Base-by-base conservation (phyloP, 2,888 invertebrate genomes). In the Phorcus lineatus region DNA sequence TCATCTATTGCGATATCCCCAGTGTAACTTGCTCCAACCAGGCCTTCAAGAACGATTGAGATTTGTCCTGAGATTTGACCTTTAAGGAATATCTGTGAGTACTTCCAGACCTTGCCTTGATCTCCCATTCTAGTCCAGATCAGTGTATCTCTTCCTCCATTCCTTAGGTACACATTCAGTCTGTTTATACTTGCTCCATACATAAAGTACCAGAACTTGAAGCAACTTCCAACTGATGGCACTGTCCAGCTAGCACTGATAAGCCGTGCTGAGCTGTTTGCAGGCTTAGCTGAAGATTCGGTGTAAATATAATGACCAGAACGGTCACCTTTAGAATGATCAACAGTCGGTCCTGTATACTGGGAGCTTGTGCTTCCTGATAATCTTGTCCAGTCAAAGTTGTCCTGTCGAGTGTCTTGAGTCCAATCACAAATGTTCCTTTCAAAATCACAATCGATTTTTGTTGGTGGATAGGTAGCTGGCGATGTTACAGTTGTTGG, bases 181-280 rank as follows among this genome's bases (percentile, higher is more conserved):
- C 84, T 84, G 83, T 90, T 91, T 24, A 92, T 88, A 81, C 88
- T 83, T 40, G 90, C 87, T 31, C 92, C 92, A 85, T 90, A 91
- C 92, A 92, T 92, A 83, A 90, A 90, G 84, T 91, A 93, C 91
- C 91, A 91, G 84, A 92, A 92, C 78, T 89, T 89, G 66, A 92
- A 86, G 77, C 92, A 92, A 24, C 86, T 83, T 2, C 90, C 90
- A 2, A 83, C 17, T 3, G 83, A 76, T 7, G 86, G 82, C 19
- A 87, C 79, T 24, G 66, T 81, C 19, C 84, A 80, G 3, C 75
- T 28, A 0, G 86, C 83, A 78, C 90, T 90, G 55, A 88, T 79
- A 22, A 91, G 81, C 36, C 88, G 85, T 7, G 91, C 91, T 75
- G 89, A 86, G 52, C 82, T 83, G 77, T 90, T 90, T 7, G 78